phyloP scores from a whole-genome alignment of 2,797 vertebrate species.

The Naso thynnoides region DNA sequence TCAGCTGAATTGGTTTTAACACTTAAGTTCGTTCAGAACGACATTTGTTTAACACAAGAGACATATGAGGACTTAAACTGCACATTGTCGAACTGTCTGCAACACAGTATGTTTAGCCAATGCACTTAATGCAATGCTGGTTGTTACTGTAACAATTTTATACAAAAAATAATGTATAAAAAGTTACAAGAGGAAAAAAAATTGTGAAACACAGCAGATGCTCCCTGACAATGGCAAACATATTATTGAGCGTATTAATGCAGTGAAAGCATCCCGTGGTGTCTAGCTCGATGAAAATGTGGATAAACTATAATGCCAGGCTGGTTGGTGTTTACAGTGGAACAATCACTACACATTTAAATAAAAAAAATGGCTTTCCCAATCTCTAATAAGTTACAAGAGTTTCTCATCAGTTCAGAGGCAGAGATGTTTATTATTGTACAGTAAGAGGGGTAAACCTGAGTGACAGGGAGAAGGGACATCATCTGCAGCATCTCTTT shows the following conservation, averaged over 20 bases:
- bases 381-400: too few relatives aligned
- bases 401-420: too few relatives aligned
- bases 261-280: background rate
- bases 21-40: background rate
- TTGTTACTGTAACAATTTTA: background rate
- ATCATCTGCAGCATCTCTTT: background rate
- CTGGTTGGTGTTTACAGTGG: too few relatives aligned
- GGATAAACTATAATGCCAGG: background rate
- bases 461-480: background rate
- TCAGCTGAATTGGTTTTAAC: background rate
- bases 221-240: background rate
- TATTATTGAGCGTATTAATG: background rate
- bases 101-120: background rate
- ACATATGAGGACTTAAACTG: background rate
- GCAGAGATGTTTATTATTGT: too few relatives aligned
- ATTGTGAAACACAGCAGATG: constrained; percentile 10
- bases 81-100: background rate
- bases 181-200: background rate
- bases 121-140: background rate
- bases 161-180: background rate
- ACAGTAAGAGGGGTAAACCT: background rate
- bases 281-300: background rate
- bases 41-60: background rate
- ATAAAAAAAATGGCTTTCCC: too few relatives aligned
- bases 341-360: too few relatives aligned